These are phyloP conservation scores for Syngnathus floridae DNA, from an alignment of 2,113 vertebrate species.

Conservation along the genomic window DNA sequence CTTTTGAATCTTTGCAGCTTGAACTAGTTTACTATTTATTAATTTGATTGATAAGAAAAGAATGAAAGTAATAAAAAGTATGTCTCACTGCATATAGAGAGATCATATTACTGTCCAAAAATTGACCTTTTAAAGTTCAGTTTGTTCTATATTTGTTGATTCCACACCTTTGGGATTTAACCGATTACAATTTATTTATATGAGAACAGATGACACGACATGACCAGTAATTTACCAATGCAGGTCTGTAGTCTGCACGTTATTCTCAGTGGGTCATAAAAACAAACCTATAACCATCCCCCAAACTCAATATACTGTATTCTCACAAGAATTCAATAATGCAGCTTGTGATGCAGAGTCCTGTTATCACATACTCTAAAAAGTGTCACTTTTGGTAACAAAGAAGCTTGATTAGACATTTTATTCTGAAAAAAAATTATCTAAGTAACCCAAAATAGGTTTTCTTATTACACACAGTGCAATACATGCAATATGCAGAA, in stretches of 20 bases:
- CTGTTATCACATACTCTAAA: background rate
- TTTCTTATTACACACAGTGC: no score
- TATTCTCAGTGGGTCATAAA: background rate
- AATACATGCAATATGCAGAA: no score
- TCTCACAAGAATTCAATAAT: background rate
- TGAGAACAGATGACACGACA: background rate
- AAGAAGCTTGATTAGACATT: no score
- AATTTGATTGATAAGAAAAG: background rate
- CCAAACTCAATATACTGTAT: no score
- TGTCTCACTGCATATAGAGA: background rate
- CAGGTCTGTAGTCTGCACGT: background rate
- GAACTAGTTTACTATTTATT: conserved; percentile 45
- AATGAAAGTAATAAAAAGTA: background rate
- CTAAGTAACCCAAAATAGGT: no score
- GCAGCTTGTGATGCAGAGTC: background rate
- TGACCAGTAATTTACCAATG: background rate
- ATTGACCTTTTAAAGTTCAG: background rate
- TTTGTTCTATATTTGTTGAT: background rate
- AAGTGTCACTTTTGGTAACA: no score
- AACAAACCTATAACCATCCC: background rate
- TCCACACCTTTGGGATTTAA: background rate
- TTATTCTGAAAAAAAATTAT: no score
- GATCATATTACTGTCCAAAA: background rate
- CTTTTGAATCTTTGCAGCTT: conserved; percentile 48
- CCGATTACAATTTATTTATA: background rate